Base-by-base conservation (phyloP, 2,888 invertebrate genomes). In the Eucera pruinosa region DNA sequence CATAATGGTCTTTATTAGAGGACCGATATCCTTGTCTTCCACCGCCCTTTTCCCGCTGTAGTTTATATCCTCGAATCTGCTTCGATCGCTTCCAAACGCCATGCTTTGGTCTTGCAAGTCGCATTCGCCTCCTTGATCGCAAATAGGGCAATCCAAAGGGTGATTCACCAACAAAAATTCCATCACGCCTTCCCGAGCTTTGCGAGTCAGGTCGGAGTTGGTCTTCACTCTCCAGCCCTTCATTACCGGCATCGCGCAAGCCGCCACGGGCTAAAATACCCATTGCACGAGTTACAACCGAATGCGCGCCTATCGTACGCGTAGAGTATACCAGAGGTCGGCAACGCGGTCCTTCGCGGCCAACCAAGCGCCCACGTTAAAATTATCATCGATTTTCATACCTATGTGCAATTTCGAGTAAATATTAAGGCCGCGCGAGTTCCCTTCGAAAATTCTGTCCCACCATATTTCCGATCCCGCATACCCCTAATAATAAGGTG, bases 181-280 rank as follows among this genome's bases (percentile, higher is more conserved):
- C 99, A 99, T 99, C 0, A 99, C 99, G 86, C 99, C 97, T 91
- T 95, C 96, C 67, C 96, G 93, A 25, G 96, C 96, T 81, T 92
- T 93, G 47, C 91, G 91, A 0, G 98, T 98, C 93, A 99, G 94
- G 86, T 98, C 98, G 0, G 99, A 99, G 92, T 99, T 97, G 23
- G 99, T 99, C 93, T 99, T 99, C 23, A 99, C 96, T 83, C 97
- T 95, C 99, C 98, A 98, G n/a, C 99, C 99, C 93, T 99, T 99
- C 99, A 99, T 98, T 0, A 99, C 99, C 0, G 99, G 99, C 99
- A 99, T 99, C 15, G 99, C 99, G 93, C 99, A 99, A 0, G 99
- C 98, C 9, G 99, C 99, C 0, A 98, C 97, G 0, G 99, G 99
- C 94, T 95, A 88, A n/a, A 55, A 67, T 23, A 74, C 48, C n/a